Percentiles rank a stretch among this genome's conserved stretches.
Evolutionary conservation across 2,113 vertebrate species (phyloP).

Genomic region (Calidris pugnax): DNA sequence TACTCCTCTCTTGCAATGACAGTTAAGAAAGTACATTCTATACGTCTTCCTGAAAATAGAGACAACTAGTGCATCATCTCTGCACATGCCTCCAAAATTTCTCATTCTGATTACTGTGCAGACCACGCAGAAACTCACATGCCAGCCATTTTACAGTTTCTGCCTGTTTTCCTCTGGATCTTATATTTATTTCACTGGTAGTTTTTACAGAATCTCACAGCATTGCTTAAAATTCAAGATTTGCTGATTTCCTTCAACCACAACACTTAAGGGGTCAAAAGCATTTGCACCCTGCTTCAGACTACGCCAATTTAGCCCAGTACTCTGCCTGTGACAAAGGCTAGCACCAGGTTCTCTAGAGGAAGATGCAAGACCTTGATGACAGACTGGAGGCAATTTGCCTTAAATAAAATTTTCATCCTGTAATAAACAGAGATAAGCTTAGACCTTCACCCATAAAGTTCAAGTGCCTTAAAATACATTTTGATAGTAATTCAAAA

Average conservation of each 20-base stretch:
- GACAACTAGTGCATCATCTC: not conserved
- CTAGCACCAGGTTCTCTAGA: not conserved
- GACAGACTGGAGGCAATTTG: not conserved
- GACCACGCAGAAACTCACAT: not conserved
- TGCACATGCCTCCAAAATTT: not conserved
- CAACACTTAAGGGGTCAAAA: not conserved
- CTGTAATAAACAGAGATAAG: not conserved
- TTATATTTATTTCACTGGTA: not conserved
- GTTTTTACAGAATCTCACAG: not conserved
- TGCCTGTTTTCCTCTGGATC: not conserved
- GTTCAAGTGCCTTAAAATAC: not conserved
- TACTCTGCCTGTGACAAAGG: not conserved
- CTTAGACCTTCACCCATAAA: not conserved
- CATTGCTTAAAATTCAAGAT: not conserved
- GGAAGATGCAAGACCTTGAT: not conserved
- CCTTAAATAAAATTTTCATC: not conserved
- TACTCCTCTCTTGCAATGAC: not conserved
- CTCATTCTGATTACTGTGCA: not conserved
- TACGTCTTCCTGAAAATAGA: not conserved
- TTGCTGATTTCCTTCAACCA: not conserved
- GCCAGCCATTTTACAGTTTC: not conserved
- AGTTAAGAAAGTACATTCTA: not conserved
- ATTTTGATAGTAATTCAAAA: not conserved
- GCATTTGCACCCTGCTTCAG: not conserved
- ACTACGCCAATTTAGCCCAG: not conserved